Percentiles rank a stretch among this genome's conserved stretches.
phyloP scores from a whole-genome alignment of 2,797 vertebrate species.

The Artibeus jamaicensis region DNA sequence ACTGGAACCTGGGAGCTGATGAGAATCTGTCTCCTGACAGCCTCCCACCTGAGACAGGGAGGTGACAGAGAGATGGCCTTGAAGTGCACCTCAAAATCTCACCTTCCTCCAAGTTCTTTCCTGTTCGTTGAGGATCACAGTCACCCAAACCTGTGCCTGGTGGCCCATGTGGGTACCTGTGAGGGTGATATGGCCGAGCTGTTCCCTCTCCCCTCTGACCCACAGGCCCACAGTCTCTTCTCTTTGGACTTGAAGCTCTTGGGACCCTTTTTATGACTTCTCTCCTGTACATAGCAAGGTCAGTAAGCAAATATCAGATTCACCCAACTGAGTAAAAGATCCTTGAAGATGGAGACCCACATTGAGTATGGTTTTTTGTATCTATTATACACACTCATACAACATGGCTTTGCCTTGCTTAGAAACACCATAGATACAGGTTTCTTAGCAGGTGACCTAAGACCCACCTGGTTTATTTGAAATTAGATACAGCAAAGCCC shows the following conservation, averaged over 20 bases:
- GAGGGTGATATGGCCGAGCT: not conserved
- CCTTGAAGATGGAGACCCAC: not conserved
- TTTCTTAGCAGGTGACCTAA: conserved; percentile 29
- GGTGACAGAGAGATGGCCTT: not conserved
- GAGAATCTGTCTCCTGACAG: not conserved
- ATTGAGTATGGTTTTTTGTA: not conserved
- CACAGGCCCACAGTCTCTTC: not conserved
- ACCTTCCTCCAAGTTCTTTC: not conserved
- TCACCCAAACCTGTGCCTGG: not conserved
- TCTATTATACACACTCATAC: not conserved
- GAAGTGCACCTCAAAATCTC: not conserved
- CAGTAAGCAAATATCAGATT: conserved; percentile 34
- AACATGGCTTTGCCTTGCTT: not conserved
- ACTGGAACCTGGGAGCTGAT: not conserved
- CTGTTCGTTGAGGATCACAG: not conserved
- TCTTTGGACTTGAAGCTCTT: not conserved
- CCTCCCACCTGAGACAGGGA: not conserved
- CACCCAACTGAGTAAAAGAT: conserved; percentile 9
- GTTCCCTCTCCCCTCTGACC: not conserved
- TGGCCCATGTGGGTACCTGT: not conserved
- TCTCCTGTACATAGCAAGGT: not conserved
- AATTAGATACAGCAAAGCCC: conserved; percentile 17
- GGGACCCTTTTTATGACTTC: not conserved
- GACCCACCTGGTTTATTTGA: conserved; percentile 28
- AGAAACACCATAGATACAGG: not conserved